phyloP scores from a whole-genome alignment of 2,888 invertebrate species.

The Pachydiplax longipennis region DNA sequence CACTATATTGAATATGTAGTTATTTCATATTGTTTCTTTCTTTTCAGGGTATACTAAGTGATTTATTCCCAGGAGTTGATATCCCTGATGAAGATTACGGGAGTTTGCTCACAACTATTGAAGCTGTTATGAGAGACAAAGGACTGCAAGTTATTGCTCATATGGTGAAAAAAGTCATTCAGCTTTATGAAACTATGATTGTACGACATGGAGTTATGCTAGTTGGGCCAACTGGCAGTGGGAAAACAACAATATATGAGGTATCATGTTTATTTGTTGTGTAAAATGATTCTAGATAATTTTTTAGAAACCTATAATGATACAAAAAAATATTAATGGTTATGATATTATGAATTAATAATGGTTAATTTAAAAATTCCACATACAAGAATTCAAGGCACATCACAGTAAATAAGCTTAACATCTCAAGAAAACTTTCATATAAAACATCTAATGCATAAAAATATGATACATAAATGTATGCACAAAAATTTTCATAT shows the following conservation, averaged over 20 bases:
- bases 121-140: constrained; percentile 50
- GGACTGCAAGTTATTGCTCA: constrained; percentile 70
- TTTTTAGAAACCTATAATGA: not conserved
- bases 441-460: too few relatives aligned
- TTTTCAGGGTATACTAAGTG: constrained; percentile 80
- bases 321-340: not conserved
- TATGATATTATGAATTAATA: not conserved
- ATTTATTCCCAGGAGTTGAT: constrained; percentile 84
- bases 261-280: constrained; percentile 58
- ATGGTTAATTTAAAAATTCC: too few relatives aligned
- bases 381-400: too few relatives aligned
- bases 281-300: not conserved
- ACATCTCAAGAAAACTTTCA: too few relatives aligned
- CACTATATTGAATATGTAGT: too few relatives aligned
- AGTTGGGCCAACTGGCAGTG: constrained; percentile 89
- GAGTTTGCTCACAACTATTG: constrained; percentile 70
- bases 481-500: too few relatives aligned
- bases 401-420: too few relatives aligned
- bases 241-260: constrained; percentile 79
- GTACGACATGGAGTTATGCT: constrained; percentile 93
- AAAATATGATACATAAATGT: too few relatives aligned
- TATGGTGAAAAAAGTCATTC: constrained; percentile 79
- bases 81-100: constrained; percentile 84
- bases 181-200: constrained; percentile 88
- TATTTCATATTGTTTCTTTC: constrained; percentile 24